Evolutionary conservation across 2,113 vertebrate genomes (phyloP), one percentile per base, ranked within the genome.

Genomic region (Catharus fuscescens): DNA sequence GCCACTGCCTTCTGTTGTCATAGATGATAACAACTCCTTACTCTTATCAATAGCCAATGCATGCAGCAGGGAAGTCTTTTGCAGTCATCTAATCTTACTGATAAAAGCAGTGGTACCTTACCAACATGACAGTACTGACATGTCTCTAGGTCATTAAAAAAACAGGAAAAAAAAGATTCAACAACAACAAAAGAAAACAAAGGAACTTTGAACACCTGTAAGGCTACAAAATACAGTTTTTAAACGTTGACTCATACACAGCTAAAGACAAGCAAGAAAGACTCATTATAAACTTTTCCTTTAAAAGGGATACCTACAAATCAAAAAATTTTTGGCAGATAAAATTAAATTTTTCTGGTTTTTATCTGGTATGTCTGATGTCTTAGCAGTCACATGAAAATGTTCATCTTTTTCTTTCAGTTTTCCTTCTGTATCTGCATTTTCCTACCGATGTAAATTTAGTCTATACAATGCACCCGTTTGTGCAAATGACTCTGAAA

Each of bases 401-500:
- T 16, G 48, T 80, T 80, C 1, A 10, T 7, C 18, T 50, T 66
- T 79, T 54, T 82, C 28, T 40, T 70, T 88, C 45, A 3, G 25
- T 65, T 92, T 87, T 87, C 16, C 21, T 72, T 86, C 81, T 70
- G 36, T 5, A 3, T 72, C 45, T 74, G 3, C 40, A 52, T 62
- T 91, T 77, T 52, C 48, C 38, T 62, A 23, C 26, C 14, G 52
- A 54, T 66, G 38, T 44, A 72, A 94, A 77, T 79, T 76, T 81
- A 66, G 54, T 66, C 59, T 81, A 25, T 50, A 70, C 44, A 80
- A 12, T 48, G 66, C 32, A 69, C 50, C 31, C 48, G 70, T 72
- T 94, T 91, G 70, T 76, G 45, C 73, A 72, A 53, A 89, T 81
- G 70, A 77, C 78, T 69, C 34, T 88, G 84, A 88, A 93, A 93